A percentile compares a stretch with the other conserved stretches of the same genome.
Conservation (phyloP, 2,797 vertebrate genomes). For the Hybognathus amarus region DNA sequence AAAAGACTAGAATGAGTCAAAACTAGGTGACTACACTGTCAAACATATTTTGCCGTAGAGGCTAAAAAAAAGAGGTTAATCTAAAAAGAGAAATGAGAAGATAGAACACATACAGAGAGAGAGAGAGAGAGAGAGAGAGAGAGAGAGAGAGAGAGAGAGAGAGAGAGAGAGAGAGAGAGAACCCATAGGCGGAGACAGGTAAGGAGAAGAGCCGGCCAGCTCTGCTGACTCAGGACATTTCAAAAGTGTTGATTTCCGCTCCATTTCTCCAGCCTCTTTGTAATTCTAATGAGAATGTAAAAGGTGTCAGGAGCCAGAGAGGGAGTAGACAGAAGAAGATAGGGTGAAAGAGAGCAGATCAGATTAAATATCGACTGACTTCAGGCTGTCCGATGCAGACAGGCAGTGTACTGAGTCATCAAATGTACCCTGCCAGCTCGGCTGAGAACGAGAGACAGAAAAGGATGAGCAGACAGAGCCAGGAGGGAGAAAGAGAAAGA, state of each 20-base stretch:
- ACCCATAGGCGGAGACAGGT: constrained; percentile 1
- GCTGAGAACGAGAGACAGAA: constrained; percentile 49
- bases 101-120: not conserved
- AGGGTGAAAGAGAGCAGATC: constrained; percentile 53
- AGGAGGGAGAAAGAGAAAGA: constrained; percentile 19
- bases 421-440: constrained; percentile 52
- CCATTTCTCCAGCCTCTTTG: constrained; percentile 65
- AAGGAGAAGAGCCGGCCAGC: constrained; percentile 38
- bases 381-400: constrained; percentile 57
- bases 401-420: constrained; percentile 61
- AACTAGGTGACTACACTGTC: constrained; percentile 5
- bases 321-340: constrained; percentile 43
- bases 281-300: constrained; percentile 65
- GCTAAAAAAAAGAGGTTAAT: constrained; percentile 27
- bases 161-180: not conserved
- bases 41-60: constrained; percentile 30
- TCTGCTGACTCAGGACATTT: constrained; percentile 65
- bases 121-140: not conserved
- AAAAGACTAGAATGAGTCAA: not conserved
- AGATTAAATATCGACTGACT: constrained; percentile 69
- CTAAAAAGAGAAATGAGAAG: constrained; percentile 4
- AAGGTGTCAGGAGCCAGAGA: constrained; percentile 51
- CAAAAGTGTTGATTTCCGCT: constrained; percentile 67
- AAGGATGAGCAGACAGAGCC: constrained; percentile 28
- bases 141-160: no score